Evolutionary conservation across 2,797 vertebrate species (phyloP), one percentile per base, ranked within the genome.

Genomic region (Euphonia xanthogaster): DNA sequence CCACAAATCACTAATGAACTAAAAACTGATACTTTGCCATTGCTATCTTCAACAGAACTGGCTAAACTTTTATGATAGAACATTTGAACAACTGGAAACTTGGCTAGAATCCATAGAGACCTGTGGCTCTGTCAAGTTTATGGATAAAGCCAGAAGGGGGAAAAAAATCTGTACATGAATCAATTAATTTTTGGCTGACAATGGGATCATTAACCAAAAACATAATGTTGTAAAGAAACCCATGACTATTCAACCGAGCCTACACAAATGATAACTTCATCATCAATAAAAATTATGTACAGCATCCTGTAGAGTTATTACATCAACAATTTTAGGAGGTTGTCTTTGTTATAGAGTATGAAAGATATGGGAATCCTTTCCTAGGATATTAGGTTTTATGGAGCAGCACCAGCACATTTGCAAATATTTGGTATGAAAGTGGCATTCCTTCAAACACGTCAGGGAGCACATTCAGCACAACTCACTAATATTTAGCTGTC

Each of bases 381-480:
- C 39, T 76, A 90, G 44, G 40, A 80, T 89, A 70, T 88, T 90
- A 89, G 87, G 47, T 66, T 97, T 97, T 73, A 92, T 86, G 86
- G 33, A 95, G 57, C 86, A 97, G 76, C 66, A 93, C 89, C 62
- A 94, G 44, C 31, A 75, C 50, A 87, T 86, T 94, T 91, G 15
- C 31, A 87, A 76, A n/a, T 81, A 89, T 82, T 97, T 96, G 76
- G 50, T 84, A 83, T 86, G 93, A 92, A 96, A 93, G 97, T 58
- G n/a, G 28, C 50, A 90, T 92, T 77, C 35, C 73, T 88, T 78
- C 65, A 92, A 81, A 92, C 6, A 61, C 0, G 0, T 77, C 47
- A 54, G 76, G 76, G 40, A 93, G 28, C 55, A 54, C 78, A 88
- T 91, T 86, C 62, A 95, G 68, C 68, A 88, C 84, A 86, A 67